Evolutionary conservation across 2,888 invertebrate genomes (phyloP), one percentile per base, ranked within the genome.

Genomic region (Agrenia bidenticulata): DNA sequence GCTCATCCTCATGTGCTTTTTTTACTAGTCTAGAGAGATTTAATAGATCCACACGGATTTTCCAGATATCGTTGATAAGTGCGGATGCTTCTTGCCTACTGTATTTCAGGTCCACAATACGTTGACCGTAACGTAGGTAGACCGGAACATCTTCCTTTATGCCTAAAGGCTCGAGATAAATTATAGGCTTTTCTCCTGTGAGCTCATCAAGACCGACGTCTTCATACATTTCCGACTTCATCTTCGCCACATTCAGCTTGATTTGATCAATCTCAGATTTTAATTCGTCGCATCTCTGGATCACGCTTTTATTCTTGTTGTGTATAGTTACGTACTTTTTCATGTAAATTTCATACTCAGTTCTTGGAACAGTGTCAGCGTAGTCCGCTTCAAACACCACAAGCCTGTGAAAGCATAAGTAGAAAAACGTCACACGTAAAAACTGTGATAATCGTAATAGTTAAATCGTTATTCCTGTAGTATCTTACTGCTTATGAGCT

Each of bases 361-460:
- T 21, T 63, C 62, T 62, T 9, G 66, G 66, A 17, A 66, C 63
- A 9, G 66, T 66, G 49, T 66, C 63, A 1, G 63, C 63, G 51
- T 63, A 67, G 27, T 67, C 63, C 15, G 67, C 63, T 60, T 67
- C 67, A 53, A 55, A 63, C 1, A 67, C 51, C 1, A 67, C 51
- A 17, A 67, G 59, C 19, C 67, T 67, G 45, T 11, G 23, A 54
- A 50, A 21, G 15, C 9, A 15, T n/a, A 11, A 15, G 15, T 45
- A 45, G n/a, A 45, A 11, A 15, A 17, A 17, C 4, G 15, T 45
- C 5, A 45, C 15, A 11, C 15, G n/a, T n/a, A n/a, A n/a, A n/a
- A n/a, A n/a, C n/a, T n/a, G n/a, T n/a, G n/a, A n/a, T n/a, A n/a
- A n/a, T n/a, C n/a, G n/a, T n/a, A n/a, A n/a, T n/a, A n/a, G n/a